A percentile compares a stretch with the other conserved stretches of the same genome.
Conservation (phyloP, 2,113 vertebrate genomes). For the Chitala chitala region DNA sequence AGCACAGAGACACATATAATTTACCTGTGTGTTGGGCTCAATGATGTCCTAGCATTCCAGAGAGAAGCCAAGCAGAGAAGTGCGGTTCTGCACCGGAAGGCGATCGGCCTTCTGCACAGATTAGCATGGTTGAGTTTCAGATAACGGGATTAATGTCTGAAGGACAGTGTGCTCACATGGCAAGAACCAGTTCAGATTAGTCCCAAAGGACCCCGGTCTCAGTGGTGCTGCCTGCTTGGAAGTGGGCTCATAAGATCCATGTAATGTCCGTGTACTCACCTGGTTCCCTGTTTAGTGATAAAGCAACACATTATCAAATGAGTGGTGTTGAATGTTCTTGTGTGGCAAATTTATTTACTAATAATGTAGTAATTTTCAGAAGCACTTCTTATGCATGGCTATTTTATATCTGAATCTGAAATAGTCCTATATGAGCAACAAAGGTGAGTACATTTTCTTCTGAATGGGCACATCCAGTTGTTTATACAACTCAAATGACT, state of each 20-base stretch:
- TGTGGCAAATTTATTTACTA: too few relatives aligned
- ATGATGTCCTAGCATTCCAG: slow-evolving; percentile 45
- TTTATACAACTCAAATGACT: too few relatives aligned
- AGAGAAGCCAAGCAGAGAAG: slow-evolving; percentile 24
- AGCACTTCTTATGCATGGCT: too few relatives aligned
- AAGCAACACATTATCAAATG: too few relatives aligned
- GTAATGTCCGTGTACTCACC: neutral
- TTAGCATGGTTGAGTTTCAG: slow-evolving; percentile 45
- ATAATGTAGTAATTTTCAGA: too few relatives aligned
- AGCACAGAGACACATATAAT: slow-evolving; percentile 1
- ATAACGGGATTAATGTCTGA: slow-evolving; percentile 58
- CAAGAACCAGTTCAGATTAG: slow-evolving; percentile 34
- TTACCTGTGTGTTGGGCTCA: slow-evolving; percentile 56
- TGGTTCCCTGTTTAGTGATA: too few relatives aligned
- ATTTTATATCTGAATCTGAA: too few relatives aligned
- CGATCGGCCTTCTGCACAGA: slow-evolving; percentile 41
- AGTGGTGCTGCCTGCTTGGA: neutral
- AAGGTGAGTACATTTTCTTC: too few relatives aligned
- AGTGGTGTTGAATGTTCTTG: too few relatives aligned
- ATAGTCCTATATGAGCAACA: too few relatives aligned
- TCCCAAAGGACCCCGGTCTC: slow-evolving; percentile 3
- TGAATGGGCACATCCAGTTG: too few relatives aligned
- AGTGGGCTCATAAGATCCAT: neutral
- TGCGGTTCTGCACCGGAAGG: slow-evolving; percentile 27
- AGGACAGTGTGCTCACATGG: slow-evolving; percentile 27